These are phyloP conservation scores for Steinernema hermaphroditum DNA, from an alignment of 2,888 invertebrate genomes.

Conservation along the genomic window DNA sequence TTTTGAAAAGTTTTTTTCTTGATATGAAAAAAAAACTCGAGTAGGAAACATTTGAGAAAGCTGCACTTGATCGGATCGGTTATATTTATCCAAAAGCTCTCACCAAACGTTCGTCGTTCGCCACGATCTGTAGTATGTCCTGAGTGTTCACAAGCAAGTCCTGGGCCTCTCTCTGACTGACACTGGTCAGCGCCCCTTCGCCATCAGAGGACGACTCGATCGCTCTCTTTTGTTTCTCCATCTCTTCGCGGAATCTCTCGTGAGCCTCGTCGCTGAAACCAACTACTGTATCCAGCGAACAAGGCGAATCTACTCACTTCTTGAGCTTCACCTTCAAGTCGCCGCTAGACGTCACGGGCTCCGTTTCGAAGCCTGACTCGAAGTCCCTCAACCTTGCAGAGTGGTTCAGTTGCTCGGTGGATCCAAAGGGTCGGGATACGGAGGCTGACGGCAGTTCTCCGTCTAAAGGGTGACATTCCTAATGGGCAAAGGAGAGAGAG, in stretches of 20 bases:
- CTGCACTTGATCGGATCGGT: too few species aligned
- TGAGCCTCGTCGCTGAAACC: not conserved
- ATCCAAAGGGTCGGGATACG: not conserved
- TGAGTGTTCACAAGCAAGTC: not conserved
- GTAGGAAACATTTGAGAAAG: too few species aligned
- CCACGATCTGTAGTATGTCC: not conserved
- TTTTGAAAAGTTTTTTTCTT: too few species aligned
- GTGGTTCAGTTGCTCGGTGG: slow-evolving; percentile 2
- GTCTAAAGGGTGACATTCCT: slow-evolving; percentile 1
- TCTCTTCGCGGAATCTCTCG: not conserved
- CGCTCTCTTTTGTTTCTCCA: not conserved
- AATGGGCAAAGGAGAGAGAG: too few species aligned
- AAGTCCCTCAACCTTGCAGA: not conserved
- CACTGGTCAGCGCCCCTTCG: slow-evolving; percentile 23
- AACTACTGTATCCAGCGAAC: not conserved
- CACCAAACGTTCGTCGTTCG: too few species aligned
- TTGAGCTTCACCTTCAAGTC: not conserved
- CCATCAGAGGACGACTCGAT: slow-evolving; percentile 7
- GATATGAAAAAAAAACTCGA: too few species aligned
- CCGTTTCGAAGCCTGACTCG: slow-evolving; percentile 16
- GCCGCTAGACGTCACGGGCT: slow-evolving; percentile 5
- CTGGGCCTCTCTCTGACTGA: slow-evolving; percentile 1
- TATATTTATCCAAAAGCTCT: too few species aligned
- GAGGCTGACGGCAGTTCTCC: not conserved
- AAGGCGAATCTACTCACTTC: not conserved